These are phyloP conservation scores for Penelope pileata DNA, from an alignment of 2,113 vertebrate species.

Conservation along the genomic window DNA sequence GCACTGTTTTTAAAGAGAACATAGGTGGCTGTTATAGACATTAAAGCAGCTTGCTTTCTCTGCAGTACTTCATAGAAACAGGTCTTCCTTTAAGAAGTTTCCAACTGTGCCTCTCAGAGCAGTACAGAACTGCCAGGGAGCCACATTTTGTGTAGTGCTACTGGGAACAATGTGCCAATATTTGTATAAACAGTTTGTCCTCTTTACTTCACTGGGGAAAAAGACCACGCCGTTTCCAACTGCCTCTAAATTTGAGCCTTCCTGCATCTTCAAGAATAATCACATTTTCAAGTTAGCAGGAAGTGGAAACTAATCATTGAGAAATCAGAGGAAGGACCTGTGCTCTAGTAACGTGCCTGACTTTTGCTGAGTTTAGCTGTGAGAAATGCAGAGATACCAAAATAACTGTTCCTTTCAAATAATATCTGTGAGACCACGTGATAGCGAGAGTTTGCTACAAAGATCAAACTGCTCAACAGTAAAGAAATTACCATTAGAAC, in stretches of 20 bases:
- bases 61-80: background rate
- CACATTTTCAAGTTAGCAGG: constrained; percentile 13
- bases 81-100: background rate
- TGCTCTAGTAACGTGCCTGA: background rate
- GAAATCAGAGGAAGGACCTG: background rate
- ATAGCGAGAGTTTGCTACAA: background rate
- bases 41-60: background rate
- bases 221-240: background rate
- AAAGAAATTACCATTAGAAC: background rate
- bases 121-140: background rate
- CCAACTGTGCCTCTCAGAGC: background rate
- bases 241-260: constrained; percentile 46
- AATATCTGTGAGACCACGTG: background rate
- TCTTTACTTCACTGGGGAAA: background rate
- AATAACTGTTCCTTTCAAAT: background rate
- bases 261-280: constrained; percentile 41
- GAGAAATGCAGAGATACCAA: background rate
- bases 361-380: background rate
- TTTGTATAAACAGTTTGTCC: constrained; percentile 40
- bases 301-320: constrained; percentile 6
- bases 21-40: background rate
- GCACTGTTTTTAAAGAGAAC: background rate
- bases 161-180: background rate
- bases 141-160: background rate
- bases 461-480: background rate